Conservation (phyloP, 2,888 invertebrate genomes). For the Stenoptilia bipunctidactyla region DNA sequence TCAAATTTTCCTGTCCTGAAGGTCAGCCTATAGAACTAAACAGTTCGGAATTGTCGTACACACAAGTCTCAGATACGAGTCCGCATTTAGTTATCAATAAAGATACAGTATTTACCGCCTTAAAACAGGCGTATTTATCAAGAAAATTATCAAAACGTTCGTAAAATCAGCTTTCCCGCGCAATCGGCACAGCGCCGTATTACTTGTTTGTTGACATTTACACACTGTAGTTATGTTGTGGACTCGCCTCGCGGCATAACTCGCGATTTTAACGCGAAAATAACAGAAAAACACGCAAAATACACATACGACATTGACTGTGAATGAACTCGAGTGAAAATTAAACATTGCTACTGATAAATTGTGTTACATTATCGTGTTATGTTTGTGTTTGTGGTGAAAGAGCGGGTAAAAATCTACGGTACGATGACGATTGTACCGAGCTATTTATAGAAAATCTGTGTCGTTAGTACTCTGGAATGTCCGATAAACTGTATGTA, state of each 20-base stretch:
- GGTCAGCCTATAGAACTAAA: no score
- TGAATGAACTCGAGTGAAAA: conserved; percentile 27
- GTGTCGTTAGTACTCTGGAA: conserved; percentile 23
- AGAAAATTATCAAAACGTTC: conserved; percentile 2
- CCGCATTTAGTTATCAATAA: no score
- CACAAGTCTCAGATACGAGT: no score
- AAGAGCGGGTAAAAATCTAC: conserved; percentile 57
- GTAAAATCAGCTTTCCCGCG: conserved; percentile 1
- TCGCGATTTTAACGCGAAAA: conserved; percentile 26
- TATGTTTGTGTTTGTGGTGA: conserved; percentile 38
- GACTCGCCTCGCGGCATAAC: conserved; percentile 33
- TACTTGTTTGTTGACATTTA: conserved; percentile 30
- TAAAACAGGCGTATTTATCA: neutral
- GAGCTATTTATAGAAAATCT: conserved; percentile 58
- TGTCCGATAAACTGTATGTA: no score
- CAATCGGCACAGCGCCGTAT: neutral
- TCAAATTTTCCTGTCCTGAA: no score
- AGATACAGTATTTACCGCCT: no score
- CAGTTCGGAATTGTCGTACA: no score
- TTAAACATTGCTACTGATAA: neutral
- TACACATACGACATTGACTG: conserved; percentile 24
- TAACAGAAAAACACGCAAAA: conserved; percentile 24
- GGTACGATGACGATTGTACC: conserved; percentile 43
- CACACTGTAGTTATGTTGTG: conserved; percentile 46
- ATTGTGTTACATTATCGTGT: neutral